Evolutionary conservation across 2,797 vertebrate species (phyloP).

Genomic region (Siniperca scherzeri): DNA sequence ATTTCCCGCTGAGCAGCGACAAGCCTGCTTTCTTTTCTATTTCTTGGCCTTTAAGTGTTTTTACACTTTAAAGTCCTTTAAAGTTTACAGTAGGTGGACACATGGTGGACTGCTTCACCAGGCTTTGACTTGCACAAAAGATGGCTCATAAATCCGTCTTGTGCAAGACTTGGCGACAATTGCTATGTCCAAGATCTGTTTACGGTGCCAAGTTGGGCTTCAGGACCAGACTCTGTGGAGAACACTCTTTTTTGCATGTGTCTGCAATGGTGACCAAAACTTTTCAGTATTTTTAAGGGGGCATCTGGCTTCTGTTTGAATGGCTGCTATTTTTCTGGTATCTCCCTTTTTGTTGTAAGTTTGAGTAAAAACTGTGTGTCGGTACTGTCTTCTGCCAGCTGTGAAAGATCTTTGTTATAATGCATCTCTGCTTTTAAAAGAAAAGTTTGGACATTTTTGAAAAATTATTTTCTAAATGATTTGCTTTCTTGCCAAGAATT

Average conservation of each 20-base stretch:
- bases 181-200: slow-evolving; percentile 13
- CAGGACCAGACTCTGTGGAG: slow-evolving; percentile 8
- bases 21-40: slow-evolving; percentile 27
- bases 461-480: not conserved
- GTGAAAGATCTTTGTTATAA: not conserved
- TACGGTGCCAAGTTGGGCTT: slow-evolving; percentile 25
- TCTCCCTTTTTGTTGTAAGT: not conserved
- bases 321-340: not conserved
- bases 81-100: slow-evolving; percentile 38
- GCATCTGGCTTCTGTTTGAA: slow-evolving; percentile 45
- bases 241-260: slow-evolving; percentile 9
- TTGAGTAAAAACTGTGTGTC: not conserved
- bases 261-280: slow-evolving; percentile 37
- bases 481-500: not conserved
- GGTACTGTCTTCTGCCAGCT: not conserved
- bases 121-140: slow-evolving; percentile 36
- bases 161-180: slow-evolving; percentile 16
- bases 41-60: slow-evolving; percentile 36
- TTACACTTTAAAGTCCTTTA: too few species aligned
- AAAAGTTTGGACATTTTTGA: too few species aligned
- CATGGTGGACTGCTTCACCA: slow-evolving; percentile 19
- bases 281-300: slow-evolving; percentile 4
- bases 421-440: not conserved
- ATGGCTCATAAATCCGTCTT: slow-evolving; percentile 23
- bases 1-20: slow-evolving; percentile 42